Base-by-base conservation (phyloP, 2,797 vertebrate genomes). In the Chromis chromis region DNA sequence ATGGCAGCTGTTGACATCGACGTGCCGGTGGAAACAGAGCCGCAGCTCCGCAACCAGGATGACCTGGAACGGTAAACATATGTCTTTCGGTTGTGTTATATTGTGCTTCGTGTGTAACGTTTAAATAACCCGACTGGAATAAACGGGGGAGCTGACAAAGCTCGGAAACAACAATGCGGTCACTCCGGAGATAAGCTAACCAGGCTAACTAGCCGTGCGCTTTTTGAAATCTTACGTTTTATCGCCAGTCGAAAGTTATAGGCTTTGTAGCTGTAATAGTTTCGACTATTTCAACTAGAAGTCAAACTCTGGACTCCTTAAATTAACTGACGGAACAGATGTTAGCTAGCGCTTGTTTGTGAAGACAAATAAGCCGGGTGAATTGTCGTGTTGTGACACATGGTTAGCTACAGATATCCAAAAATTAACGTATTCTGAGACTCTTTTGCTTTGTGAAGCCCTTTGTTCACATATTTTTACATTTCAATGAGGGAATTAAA, bases 1-100 rank as follows among this genome's bases (percentile, higher is more conserved):
- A 97, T 97, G 96, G 96, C 96, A 85, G 94, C 95, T 94, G 95
- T 95, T 87, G 96, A 96, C 86, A 96, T 96, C 91, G 96, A 97
- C 90, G 93, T 97, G 94, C 93, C 95, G 92, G 96, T 97, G 94
- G 96, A 96, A 86, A 88, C 91, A 71, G 94, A 94, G 36, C 22
- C 79, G 16, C 84, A 95, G 56, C 90, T 94, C 64, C 48, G 56
- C 65, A 81, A 63, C 52, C 64, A 79, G 27, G 94, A 91, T 4
- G 95, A 95, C 39, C 69, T 94, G 60, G 95, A 95, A 46, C 91
- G 95, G 95, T 95, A 88, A 86, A 65, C 19, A 48, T 12, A 3
- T 0, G 19, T 0, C 0, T 46, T 0, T 50, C 0, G 0, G 0
- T 3, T 1, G 50, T 13, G 11, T 73, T 54, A 42, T 0, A 14